A percentile compares a stretch with the other conserved stretches of the same genome.
Evolutionary conservation across 2,888 invertebrate species (phyloP).

Genomic region (Ernsta delagoae): DNA sequence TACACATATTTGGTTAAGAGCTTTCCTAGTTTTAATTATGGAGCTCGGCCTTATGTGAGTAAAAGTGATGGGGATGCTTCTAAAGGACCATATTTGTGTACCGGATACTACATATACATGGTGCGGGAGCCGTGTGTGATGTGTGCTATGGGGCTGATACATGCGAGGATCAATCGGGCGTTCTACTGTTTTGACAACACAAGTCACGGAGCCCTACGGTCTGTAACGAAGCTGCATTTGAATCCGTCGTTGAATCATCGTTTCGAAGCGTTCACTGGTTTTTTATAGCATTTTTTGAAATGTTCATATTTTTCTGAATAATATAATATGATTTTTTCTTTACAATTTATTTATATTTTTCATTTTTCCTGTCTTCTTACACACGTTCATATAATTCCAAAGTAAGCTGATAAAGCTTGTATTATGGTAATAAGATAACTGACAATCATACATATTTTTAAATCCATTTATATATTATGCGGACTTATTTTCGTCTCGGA

Average conservation of each 20-base stretch:
- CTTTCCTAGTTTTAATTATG: conserved; percentile 69
- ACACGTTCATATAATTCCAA: no score
- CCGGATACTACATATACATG: conserved; percentile 93
- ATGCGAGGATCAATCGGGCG: conserved; percentile 93
- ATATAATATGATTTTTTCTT: no score
- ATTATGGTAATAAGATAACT: no score
- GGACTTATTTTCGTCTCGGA: no score
- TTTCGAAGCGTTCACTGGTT: conserved; percentile 92
- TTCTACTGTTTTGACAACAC: conserved; percentile 88
- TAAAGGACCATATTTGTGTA: conserved; percentile 91
- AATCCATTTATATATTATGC: no score
- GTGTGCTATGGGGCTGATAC: conserved; percentile 98
- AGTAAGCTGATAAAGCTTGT: no score
- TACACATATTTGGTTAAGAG: conserved; percentile 49
- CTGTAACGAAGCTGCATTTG: conserved; percentile 90
- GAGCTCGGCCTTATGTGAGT: conserved; percentile 67
- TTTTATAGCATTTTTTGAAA: conserved; percentile 57
- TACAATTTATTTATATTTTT: no score
- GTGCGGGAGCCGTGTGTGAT: conserved; percentile 96
- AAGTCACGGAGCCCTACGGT: conserved; percentile 88
- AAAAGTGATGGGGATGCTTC: conserved; percentile 52
- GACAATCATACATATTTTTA: no score
- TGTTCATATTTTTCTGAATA: background rate
- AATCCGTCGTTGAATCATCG: conserved; percentile 94
- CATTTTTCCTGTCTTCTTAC: no score